Conservation (phyloP, 2,888 invertebrate genomes). For the Drosophila mulleri region DNA sequence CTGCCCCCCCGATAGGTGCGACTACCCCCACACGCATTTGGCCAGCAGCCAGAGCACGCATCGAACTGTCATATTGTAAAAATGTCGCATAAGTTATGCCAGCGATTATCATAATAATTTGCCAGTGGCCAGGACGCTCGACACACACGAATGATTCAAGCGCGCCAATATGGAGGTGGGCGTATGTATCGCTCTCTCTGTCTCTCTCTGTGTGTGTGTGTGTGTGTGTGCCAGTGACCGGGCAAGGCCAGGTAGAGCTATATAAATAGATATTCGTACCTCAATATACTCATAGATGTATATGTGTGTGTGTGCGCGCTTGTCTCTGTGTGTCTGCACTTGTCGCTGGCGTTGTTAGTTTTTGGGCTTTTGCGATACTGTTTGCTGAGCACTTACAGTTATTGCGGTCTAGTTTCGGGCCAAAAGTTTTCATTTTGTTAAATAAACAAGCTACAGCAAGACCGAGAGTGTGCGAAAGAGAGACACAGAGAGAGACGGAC, state of each 20-base stretch:
- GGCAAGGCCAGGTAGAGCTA: slow-evolving; percentile 14
- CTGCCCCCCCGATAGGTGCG: slow-evolving; percentile 35
- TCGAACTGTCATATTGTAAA: slow-evolving; percentile 54
- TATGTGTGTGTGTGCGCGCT: neutral
- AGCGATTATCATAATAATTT: slow-evolving; percentile 79
- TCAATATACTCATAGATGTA: neutral
- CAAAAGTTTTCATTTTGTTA: slow-evolving; percentile 59
- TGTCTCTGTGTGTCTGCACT: slow-evolving; percentile 9
- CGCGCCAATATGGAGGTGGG: slow-evolving; percentile 1
- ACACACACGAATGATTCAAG: slow-evolving; percentile 58
- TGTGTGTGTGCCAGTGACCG: slow-evolving; percentile 1
- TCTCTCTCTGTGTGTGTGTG: too few relatives aligned
- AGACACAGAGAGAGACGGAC: neutral
- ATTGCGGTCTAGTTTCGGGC: slow-evolving; percentile 70
- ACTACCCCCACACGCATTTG: slow-evolving; percentile 17
- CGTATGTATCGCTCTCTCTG: neutral
- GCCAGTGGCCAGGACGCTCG: slow-evolving; percentile 46
- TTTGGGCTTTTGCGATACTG: slow-evolving; percentile 48
- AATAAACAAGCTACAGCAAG: slow-evolving; percentile 55
- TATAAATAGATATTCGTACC: neutral
- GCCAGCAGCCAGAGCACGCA: slow-evolving; percentile 22
- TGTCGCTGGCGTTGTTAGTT: slow-evolving; percentile 40
- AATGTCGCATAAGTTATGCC: slow-evolving; percentile 74
- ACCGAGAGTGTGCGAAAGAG: neutral
- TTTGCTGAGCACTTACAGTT: slow-evolving; percentile 79